Evolutionary conservation across 2,888 invertebrate species (phyloP).

Genomic region (Apodemia zela): DNA sequence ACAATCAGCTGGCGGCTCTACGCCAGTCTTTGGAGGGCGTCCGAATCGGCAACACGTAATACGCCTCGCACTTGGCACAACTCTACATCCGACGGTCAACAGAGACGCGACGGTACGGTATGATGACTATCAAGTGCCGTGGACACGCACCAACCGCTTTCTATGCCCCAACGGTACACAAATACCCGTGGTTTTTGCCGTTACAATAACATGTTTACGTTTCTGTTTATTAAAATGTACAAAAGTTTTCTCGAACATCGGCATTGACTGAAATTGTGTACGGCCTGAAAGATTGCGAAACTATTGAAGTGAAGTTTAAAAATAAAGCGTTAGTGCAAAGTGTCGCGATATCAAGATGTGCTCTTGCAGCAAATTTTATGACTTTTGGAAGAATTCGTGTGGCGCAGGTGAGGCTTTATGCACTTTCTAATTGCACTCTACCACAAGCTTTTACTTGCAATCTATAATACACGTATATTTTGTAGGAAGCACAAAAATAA

Average conservation of each 20-base stretch:
- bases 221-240: slow-evolving; percentile 39
- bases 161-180: slow-evolving; percentile 62
- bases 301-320: slow-evolving; percentile 78
- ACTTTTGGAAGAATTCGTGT: slow-evolving; percentile 75
- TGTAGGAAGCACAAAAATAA: not conserved
- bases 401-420: slow-evolving; percentile 64
- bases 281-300: slow-evolving; percentile 72
- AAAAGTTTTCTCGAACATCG: slow-evolving; percentile 54
- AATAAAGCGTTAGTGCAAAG: slow-evolving; percentile 73
- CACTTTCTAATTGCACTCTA: slow-evolving; percentile 3
- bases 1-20: slow-evolving; percentile 24
- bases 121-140: slow-evolving; percentile 47
- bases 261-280: slow-evolving; percentile 57
- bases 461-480: not conserved
- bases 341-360: slow-evolving; percentile 69
- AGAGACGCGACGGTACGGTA: slow-evolving; percentile 36
- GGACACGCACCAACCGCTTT: slow-evolving; percentile 54
- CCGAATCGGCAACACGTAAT: slow-evolving; percentile 53
- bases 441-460: not conserved
- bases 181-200: slow-evolving; percentile 51
- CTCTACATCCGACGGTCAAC: slow-evolving; percentile 32
- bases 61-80: slow-evolving; percentile 34
- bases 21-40: slow-evolving; percentile 66
- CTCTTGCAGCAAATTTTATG: slow-evolving; percentile 74
- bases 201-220: slow-evolving; percentile 60